Evolutionary conservation across 2,113 vertebrate genomes (phyloP), one percentile per base, ranked within the genome.

Genomic region (Protobothrops mucrosquamatus): DNA sequence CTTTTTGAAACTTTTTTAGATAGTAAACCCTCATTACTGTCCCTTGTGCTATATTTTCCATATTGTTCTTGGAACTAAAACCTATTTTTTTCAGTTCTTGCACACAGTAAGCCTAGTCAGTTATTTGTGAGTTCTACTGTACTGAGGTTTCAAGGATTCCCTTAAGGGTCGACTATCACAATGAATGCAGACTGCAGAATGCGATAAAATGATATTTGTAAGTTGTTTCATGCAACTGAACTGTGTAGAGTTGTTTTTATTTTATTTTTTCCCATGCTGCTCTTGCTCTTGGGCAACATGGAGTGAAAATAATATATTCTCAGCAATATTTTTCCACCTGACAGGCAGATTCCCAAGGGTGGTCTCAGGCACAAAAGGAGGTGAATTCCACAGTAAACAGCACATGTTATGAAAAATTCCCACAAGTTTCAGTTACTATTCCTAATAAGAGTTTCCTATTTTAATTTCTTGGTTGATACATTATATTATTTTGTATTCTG

Each of bases 71-170:
- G 4, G 69, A 51, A 26, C 85, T 81, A 59, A 90, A 56, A 81
- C 55, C 54, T 89, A 85, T 64, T 39, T n/a, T 74, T 89, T 92
- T 85, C 87, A 89, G 46, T 23, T 81, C 48, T 55, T 56, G 87
- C n/a, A 61, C n/a, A 55, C 20, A 86, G 91, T 55, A 89, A 92
- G 55, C 87, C 55, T 86, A 89, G 46, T 48, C 55, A 61, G 52
- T 89, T 89, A 92, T 94, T 92, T 91, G 56, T 86, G 34, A 94
- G 23, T 94, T 94, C 57, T 43, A 92, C 15, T 89, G 34, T 34
- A 89, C 86, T 59, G 64, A 85, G 43, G 39, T 48, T 93, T 52
- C 52, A 91, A 52, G 90, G 81, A 52, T 34, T 89, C 90, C 90
- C 90, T 85, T 89, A 91, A 91, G 86, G 43, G 9, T 57, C 91